A percentile compares a stretch with the other conserved stretches of the same genome.
These are phyloP conservation scores for Delphinus delphis DNA, from an alignment of 2,113 vertebrate genomes.

Conservation along the genomic window DNA sequence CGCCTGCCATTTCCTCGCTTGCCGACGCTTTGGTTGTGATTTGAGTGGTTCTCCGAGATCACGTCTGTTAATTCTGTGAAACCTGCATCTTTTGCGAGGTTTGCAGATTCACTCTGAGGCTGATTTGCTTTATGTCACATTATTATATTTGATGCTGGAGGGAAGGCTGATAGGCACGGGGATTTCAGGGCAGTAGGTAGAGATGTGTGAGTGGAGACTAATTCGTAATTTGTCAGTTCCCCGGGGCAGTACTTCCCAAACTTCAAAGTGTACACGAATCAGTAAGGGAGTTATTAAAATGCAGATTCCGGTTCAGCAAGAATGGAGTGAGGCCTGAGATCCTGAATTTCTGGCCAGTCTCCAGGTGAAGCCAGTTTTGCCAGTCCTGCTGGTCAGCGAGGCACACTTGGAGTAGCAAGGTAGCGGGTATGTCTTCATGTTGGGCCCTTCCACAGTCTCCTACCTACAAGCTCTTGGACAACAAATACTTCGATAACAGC, in stretches of 20 bases:
- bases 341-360: neutral
- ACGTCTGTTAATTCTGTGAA: neutral
- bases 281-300: neutral
- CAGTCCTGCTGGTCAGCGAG: neutral
- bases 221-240: conserved; percentile 23
- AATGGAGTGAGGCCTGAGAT: neutral
- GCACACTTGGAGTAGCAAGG: neutral
- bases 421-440: neutral
- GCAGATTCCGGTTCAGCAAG: neutral
- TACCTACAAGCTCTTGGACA: neutral
- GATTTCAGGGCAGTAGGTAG: neutral
- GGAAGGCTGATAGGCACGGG: neutral
- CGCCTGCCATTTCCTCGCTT: neutral
- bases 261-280: neutral
- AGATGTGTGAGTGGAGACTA: neutral
- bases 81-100: neutral
- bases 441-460: neutral
- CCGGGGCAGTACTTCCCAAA: neutral
- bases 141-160: neutral
- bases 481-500: neutral
- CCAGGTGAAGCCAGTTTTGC: neutral
- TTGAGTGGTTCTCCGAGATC: neutral
- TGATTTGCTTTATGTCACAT: neutral
- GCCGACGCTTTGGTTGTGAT: neutral
- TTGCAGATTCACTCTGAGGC: neutral